Evolutionary conservation across 2,113 vertebrate genomes (phyloP), one percentile per base, ranked within the genome.

Genomic region (Syrmaticus mikado): DNA sequence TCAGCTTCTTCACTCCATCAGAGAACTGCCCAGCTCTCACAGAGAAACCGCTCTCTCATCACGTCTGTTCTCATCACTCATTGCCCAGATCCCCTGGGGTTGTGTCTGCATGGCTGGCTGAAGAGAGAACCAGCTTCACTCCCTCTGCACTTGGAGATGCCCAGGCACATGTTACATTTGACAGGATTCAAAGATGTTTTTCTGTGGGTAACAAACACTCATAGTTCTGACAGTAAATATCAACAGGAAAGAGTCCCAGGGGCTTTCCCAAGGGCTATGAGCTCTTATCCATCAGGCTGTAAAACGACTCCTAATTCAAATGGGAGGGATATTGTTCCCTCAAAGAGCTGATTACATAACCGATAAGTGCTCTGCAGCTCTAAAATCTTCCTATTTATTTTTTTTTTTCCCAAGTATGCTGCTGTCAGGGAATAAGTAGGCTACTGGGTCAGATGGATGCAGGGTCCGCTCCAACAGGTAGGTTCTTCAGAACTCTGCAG

Each of bases 301-400:
- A 72, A 85, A 91, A 65, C 48, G 14, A 72, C 24, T 67, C 82
- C 79, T 67, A 81, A 85, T 89, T 94, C 90, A 92, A 96, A 87
- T 32, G 52, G 79, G 38, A 89, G 12, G 43, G 52, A 85, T 83
- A 57, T 13, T 71, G 53, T 43, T 95, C 76, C 57, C 76, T 52
- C 43, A 72, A 85, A 90, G 52, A 88, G 57, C n/a, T 57, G 85
- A 94, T 94, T 90, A 83, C 5, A 3, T 61, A 88, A 89, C 34
- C 78, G 55, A 22, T 52, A 80, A 85, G 61, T 83, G 88, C 52
- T 81, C 41, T 82, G 64, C 34, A 80, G 78, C 64, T 53, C 43
- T 64, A 67, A 88, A 91, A 64, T 68, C 64, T 67, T 66, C 43
- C 22, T 68, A 45, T 5, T 19, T 15, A 6, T 41, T 41, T 41